Percentiles rank a stretch among this genome's conserved stretches.
phyloP scores from a whole-genome alignment of 2,888 invertebrate genomes.

The Gortyna flavago region DNA sequence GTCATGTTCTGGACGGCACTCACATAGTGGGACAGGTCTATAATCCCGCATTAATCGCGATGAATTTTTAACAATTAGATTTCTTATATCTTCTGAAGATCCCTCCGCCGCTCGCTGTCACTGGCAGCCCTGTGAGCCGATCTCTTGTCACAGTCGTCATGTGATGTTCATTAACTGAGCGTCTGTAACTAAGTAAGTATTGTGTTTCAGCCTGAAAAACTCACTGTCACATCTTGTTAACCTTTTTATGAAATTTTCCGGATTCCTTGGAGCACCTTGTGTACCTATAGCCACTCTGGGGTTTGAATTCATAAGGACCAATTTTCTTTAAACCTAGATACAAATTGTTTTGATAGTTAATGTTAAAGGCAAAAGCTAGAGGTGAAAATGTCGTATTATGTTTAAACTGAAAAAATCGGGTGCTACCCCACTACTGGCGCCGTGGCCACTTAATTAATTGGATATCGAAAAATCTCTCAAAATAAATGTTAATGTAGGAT shows the following conservation, averaged over 20 bases:
- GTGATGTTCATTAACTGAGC: conserved; percentile 71
- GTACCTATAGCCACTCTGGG: not conserved
- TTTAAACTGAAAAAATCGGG: too few relatives aligned
- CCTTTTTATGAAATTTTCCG: conserved; percentile 28
- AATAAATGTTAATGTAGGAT: conserved; percentile 30
- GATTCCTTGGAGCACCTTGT: conserved; percentile 1
- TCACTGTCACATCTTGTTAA: conserved; percentile 14
- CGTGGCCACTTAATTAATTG: not conserved
- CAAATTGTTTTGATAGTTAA: not conserved
- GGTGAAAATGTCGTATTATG: not conserved
- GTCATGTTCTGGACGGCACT: not conserved
- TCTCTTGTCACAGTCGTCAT: conserved; percentile 64
- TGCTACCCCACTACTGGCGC: not conserved
- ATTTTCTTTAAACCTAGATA: not conserved
- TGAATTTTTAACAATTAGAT: not conserved
- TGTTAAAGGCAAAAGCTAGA: not conserved
- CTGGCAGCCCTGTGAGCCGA: conserved; percentile 52
- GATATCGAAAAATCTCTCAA: conserved; percentile 15
- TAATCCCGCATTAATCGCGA: not conserved
- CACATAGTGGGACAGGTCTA: not conserved
- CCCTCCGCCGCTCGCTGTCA: not conserved
- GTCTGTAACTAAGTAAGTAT: conserved; percentile 52
- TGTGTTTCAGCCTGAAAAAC: conserved; percentile 58
- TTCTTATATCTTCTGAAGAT: not conserved
- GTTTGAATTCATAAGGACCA: too few relatives aligned